Conservation (phyloP, 2,888 invertebrate species). For the Drosophila conformis region DNA sequence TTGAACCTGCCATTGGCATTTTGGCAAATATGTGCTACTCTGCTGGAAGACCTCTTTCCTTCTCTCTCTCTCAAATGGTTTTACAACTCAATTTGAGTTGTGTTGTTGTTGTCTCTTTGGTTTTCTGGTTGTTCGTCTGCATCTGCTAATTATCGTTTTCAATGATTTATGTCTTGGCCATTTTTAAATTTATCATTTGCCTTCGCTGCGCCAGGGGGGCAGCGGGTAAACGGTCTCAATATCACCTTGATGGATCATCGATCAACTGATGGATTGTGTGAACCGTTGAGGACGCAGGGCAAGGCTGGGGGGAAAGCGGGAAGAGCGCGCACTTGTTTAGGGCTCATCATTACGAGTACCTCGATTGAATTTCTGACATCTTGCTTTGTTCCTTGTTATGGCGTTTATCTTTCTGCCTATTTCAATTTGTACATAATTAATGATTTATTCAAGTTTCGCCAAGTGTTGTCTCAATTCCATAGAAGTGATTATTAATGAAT, state of each 20-base stretch:
- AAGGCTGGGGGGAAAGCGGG: not conserved
- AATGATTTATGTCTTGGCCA: conserved; percentile 72
- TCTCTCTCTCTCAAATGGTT: conserved; percentile 8
- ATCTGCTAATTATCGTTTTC: conserved; percentile 69
- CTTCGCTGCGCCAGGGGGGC: conserved; percentile 17
- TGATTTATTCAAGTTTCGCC: conserved; percentile 67
- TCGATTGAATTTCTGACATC: conserved; percentile 76
- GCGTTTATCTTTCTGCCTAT: conserved; percentile 45
- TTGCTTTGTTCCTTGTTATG: conserved; percentile 63
- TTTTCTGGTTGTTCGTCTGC: conserved; percentile 44
- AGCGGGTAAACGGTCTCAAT: conserved; percentile 56
- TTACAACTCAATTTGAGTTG: conserved; percentile 56
- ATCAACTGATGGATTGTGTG: conserved; percentile 79
- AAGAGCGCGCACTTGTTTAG: conserved; percentile 62
- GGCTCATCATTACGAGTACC: conserved; percentile 51
- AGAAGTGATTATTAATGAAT: conserved; percentile 69
- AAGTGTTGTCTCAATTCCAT: conserved; percentile 73
- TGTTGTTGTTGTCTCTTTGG: conserved; percentile 27
- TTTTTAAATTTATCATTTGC: conserved; percentile 63
- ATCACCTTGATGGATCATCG: conserved; percentile 74
- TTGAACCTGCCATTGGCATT: conserved; percentile 35
- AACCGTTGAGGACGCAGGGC: conserved; percentile 34
- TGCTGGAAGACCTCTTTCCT: not conserved
- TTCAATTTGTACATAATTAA: conserved; percentile 72
- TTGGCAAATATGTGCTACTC: conserved; percentile 21